phyloP scores from a whole-genome alignment of 2,888 invertebrate species.

The Sarcophaga rosellei region DNA sequence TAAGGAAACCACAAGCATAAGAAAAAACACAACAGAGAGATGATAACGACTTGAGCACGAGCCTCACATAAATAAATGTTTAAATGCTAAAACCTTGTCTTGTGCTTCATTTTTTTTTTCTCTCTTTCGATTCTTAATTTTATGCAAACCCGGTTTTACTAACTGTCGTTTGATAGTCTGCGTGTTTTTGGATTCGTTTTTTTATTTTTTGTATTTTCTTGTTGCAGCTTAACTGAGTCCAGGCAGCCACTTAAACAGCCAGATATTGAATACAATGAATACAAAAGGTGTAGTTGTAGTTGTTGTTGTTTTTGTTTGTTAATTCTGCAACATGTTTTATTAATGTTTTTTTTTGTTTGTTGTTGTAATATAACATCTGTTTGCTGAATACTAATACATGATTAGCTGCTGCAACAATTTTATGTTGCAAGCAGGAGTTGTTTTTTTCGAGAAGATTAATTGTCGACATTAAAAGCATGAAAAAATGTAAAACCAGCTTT shows the following conservation, averaged over 20 bases:
- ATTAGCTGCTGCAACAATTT: background rate
- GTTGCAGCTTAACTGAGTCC: background rate
- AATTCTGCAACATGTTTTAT: conserved; percentile 32
- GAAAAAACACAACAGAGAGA: conserved; percentile 47
- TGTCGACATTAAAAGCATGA: background rate
- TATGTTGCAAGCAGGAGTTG: background rate
- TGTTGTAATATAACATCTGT: conserved; percentile 58
- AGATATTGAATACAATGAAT: background rate
- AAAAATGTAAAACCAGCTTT: background rate
- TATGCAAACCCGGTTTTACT: background rate
- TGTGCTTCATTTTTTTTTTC: conserved; percentile 19
- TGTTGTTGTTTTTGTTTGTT: conserved; percentile 18
- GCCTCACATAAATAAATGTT: conserved; percentile 65
- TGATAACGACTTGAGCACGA: conserved; percentile 71
- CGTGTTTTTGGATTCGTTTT: background rate
- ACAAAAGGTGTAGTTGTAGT: conserved; percentile 8
- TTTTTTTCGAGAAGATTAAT: too few species aligned
- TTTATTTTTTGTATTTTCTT: conserved; percentile 7
- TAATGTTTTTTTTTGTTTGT: background rate
- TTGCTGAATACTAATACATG: conserved; percentile 41
- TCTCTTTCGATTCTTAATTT: background rate
- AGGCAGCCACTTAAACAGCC: background rate
- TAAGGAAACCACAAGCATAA: background rate
- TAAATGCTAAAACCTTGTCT: conserved; percentile 10
- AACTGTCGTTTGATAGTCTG: background rate